These are phyloP conservation scores for Thamnaconus septentrionalis DNA, from an alignment of 2,113 vertebrate species.

Conservation along the genomic window DNA sequence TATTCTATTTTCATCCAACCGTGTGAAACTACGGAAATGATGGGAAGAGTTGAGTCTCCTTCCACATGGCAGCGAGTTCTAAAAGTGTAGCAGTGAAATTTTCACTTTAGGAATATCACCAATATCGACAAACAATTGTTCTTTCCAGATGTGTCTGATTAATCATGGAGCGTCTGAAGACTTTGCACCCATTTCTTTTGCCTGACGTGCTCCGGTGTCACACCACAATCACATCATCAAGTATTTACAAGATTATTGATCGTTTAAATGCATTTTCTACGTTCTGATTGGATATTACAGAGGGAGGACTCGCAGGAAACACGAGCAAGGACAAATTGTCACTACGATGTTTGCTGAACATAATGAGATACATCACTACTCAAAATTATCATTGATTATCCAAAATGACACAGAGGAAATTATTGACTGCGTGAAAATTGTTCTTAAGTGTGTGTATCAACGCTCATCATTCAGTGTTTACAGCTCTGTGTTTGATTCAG, in stretches of 20 bases:
- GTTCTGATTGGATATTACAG: background rate
- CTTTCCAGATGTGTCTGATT: background rate
- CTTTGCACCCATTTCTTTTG: background rate
- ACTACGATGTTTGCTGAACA: constrained; percentile 24
- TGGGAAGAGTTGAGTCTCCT: too few relatives aligned
- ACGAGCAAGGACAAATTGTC: constrained; percentile 38
- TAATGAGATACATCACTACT: constrained; percentile 48
- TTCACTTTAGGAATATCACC: too few relatives aligned
- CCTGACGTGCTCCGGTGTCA: background rate
- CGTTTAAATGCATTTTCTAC: constrained; percentile 39
- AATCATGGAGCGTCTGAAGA: background rate
- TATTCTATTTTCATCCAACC: too few relatives aligned
- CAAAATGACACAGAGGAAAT: constrained; percentile 33
- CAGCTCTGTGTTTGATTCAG: constrained; percentile 40
- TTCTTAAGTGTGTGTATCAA: constrained; percentile 35
- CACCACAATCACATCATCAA: constrained; percentile 3
- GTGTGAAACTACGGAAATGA: too few relatives aligned
- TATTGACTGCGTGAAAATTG: constrained; percentile 45
- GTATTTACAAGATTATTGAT: constrained; percentile 39
- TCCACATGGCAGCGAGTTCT: too few relatives aligned
- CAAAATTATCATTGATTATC: constrained; percentile 41
- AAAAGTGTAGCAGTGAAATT: too few relatives aligned
- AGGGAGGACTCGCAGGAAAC: constrained; percentile 14
- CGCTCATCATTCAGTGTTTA: constrained; percentile 29
- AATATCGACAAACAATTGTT: too few relatives aligned